Base-by-base conservation (phyloP, 1,140 invertebrate genomes). In the Lanistes nyassanus region DNA sequence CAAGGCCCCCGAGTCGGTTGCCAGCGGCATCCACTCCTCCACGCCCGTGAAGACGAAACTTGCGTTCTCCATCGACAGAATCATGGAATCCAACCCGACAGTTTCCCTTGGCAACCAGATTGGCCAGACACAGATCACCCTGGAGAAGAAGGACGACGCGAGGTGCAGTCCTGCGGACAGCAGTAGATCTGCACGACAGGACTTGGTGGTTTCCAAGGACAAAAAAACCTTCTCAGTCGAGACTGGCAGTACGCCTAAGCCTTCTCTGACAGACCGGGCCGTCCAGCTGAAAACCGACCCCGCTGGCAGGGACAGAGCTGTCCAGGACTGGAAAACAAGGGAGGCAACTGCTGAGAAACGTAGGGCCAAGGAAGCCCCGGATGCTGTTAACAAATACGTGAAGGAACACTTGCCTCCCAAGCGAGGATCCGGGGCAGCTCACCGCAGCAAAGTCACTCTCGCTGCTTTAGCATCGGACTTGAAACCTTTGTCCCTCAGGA, bases 61-160 rank as follows among this genome's bases (percentile, higher is more conserved):
- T 26, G 76, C 84, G 4, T 86, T 86, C 64, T 86, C 84, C n/a
- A 86, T 86, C 23, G 84, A 86, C 65, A 83, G 80, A 75, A 80
- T 86, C 26, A 86, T 86, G 67, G 83, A 75, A 79, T 74, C 77
- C 51, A 74, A 67, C 47, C 42, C 62, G 3, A 64, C 34, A 23
- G 55, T 29, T 47, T 74, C 75, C 47, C 58, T 74, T 62, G 79
- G 77, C 23, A 58, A 74, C 42, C n/a, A 78, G 31, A 60, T 7
- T 51, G 42, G n/a, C n/a, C 36, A 16, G 37, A 3, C 36, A 47
- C 69, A 70, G 34, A 21, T 23, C 4, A n/a, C 21, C 39, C 21
- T 31, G 62, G 29, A 7, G 62, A 74, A 26, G 65, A 62, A 1
- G 72, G 64, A 42, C 26, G 66, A 51, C 19, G 31, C 7, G 19